These are phyloP conservation scores for Drosophila flavopinicola DNA, from an alignment of 2,888 invertebrate genomes.

Conservation along the genomic window DNA sequence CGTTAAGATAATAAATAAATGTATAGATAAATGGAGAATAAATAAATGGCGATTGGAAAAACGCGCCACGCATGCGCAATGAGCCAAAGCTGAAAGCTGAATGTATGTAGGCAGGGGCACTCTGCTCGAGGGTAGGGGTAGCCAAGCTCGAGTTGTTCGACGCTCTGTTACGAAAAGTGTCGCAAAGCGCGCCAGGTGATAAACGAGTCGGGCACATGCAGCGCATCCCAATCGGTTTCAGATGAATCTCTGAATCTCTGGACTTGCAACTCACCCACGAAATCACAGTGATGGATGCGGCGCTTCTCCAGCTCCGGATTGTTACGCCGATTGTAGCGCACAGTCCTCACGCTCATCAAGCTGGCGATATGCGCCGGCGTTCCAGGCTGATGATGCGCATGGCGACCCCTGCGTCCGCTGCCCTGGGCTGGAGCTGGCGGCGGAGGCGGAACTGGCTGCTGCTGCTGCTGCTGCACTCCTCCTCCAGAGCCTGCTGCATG, in stretches of 20 bases:
- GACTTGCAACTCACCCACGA: constrained; percentile 89
- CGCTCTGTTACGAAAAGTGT: constrained; percentile 70
- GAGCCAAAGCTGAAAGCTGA: constrained; percentile 23
- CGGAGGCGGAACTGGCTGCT: constrained; percentile 39
- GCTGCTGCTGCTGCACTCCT: constrained; percentile 7
- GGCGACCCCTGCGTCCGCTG: constrained; percentile 62
- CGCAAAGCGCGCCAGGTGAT: constrained; percentile 75
- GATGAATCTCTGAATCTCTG: constrained; percentile 10
- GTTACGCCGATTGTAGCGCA: constrained; percentile 96
- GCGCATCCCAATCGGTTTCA: constrained; percentile 52
- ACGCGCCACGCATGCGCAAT: constrained; percentile 70
- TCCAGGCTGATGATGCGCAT: constrained; percentile 73
- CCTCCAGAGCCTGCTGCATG: constrained; percentile 35
- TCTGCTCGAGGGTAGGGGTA: not conserved
- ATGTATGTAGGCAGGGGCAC: constrained; percentile 1
- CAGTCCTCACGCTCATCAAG: constrained; percentile 83
- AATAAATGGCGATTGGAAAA: constrained; percentile 75
- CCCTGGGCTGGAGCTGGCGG: constrained; percentile 39
- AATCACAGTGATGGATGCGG: constrained; percentile 98
- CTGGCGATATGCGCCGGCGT: constrained; percentile 82
- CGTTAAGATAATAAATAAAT: constrained; percentile 74
- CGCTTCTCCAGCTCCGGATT: constrained; percentile 98
- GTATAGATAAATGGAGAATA: constrained; percentile 78
- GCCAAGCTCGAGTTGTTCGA: not conserved
- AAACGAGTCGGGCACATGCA: constrained; percentile 63